These are phyloP conservation scores for Fringilla coelebs DNA, from an alignment of 2,797 vertebrate genomes.

Conservation along the genomic window DNA sequence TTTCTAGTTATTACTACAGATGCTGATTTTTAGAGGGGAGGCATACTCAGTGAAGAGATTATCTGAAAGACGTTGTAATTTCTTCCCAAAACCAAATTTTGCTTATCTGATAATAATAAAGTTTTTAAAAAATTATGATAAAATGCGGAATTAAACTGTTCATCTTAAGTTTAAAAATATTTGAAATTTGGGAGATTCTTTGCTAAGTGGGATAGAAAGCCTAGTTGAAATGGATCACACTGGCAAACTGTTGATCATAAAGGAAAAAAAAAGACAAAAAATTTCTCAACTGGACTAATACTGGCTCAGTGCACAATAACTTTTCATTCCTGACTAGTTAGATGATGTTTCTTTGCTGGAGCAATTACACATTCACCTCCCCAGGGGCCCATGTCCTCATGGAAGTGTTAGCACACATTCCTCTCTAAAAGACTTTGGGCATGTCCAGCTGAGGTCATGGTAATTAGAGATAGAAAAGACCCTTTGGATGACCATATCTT, in stretches of 20 bases:
- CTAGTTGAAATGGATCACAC: not conserved
- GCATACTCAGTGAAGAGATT: not conserved
- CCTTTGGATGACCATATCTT: not conserved
- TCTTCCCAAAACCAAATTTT: not conserved
- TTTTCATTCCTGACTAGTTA: not conserved
- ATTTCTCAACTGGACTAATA: not conserved
- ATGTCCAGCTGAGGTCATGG: not conserved
- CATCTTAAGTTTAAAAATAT: not conserved
- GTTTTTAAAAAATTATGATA: rapidly evolving
- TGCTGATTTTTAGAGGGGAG: not conserved
- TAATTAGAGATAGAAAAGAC: not conserved
- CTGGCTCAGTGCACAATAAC: not conserved
- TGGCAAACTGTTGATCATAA: not conserved
- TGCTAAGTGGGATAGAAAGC: not conserved
- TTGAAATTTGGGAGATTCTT: not conserved
- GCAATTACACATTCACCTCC: not conserved
- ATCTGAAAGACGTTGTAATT: not conserved
- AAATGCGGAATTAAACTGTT: not conserved
- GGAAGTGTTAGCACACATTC: not conserved
- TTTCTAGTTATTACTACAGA: not conserved
- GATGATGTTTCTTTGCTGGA: not conserved
- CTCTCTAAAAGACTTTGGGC: not conserved
- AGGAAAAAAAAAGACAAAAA: not conserved
- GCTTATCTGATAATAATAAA: not conserved
- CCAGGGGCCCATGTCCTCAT: not conserved